These are phyloP conservation scores for Reticulitermes speratus DNA, from an alignment of 1,140 invertebrate species.

Conservation along the genomic window DNA sequence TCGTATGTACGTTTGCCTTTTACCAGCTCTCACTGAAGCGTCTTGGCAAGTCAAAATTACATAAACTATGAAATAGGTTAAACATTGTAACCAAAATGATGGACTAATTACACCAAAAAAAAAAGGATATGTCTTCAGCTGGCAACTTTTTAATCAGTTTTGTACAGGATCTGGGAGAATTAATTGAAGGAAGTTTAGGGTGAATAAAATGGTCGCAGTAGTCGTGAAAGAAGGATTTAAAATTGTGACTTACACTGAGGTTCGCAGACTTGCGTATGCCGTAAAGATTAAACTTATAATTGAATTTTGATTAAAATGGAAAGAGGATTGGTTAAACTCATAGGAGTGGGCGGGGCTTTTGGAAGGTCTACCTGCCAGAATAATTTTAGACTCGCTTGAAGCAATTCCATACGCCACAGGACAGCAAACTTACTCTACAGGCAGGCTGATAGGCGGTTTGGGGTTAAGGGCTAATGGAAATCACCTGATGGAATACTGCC, in stretches of 20 bases:
- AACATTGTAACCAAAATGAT: too few species aligned
- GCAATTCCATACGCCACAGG: not conserved
- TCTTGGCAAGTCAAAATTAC: too few species aligned
- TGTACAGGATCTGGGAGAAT: too few species aligned
- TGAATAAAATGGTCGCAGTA: too few species aligned
- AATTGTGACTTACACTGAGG: not conserved
- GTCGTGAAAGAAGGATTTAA: not conserved
- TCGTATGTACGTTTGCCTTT: too few species aligned
- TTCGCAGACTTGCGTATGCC: not conserved
- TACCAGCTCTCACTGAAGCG: too few species aligned
- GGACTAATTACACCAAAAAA: too few species aligned
- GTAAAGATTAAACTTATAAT: not conserved
- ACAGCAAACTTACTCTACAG: not conserved
- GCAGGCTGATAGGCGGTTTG: not conserved
- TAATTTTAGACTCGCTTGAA: not conserved
- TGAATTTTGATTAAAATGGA: slow-evolving; percentile 7
- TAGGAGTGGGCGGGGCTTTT: not conserved
- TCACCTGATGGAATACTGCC: not conserved
- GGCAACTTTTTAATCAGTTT: too few species aligned
- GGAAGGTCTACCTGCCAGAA: not conserved
- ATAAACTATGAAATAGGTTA: too few species aligned
- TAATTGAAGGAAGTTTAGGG: too few species aligned
- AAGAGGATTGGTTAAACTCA: not conserved
- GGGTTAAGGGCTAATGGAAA: not conserved
- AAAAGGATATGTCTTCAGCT: too few species aligned